Conservation (phyloP, 2,888 invertebrate genomes). For the Nephrotoma flavescens region DNA sequence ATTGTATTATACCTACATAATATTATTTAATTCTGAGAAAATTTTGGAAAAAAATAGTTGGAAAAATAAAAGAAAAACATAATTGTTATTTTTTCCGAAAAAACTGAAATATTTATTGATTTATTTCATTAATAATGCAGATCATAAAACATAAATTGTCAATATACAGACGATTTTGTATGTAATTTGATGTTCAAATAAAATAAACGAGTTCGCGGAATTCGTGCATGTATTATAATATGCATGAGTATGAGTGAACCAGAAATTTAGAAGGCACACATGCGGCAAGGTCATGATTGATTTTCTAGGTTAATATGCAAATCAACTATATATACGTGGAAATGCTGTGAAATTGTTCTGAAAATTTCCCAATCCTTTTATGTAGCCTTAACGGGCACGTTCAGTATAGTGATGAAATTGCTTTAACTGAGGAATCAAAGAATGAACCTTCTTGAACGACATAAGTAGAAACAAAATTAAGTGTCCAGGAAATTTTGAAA, state of each 20-base stretch:
- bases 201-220: neutral
- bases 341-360: too few relatives aligned
- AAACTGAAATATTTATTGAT: neutral
- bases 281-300: neutral
- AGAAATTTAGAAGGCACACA: neutral
- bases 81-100: neutral
- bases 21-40: neutral
- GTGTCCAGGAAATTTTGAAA: too few relatives aligned
- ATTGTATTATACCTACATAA: neutral
- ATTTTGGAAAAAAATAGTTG: neutral
- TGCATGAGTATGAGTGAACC: neutral
- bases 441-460: too few relatives aligned
- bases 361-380: too few relatives aligned
- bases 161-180: neutral
- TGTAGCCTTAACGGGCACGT: too few relatives aligned
- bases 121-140: neutral
- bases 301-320: neutral
- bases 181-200: neutral
- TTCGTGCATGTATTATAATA: neutral
- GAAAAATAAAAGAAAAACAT: neutral
- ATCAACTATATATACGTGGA: too few relatives aligned
- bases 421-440: too few relatives aligned
- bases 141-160: neutral
- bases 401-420: too few relatives aligned
- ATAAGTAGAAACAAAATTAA: too few relatives aligned